Evolutionary conservation across 2,797 vertebrate genomes (phyloP).

Genomic region (Myiothlypis chrysogaster): DNA sequence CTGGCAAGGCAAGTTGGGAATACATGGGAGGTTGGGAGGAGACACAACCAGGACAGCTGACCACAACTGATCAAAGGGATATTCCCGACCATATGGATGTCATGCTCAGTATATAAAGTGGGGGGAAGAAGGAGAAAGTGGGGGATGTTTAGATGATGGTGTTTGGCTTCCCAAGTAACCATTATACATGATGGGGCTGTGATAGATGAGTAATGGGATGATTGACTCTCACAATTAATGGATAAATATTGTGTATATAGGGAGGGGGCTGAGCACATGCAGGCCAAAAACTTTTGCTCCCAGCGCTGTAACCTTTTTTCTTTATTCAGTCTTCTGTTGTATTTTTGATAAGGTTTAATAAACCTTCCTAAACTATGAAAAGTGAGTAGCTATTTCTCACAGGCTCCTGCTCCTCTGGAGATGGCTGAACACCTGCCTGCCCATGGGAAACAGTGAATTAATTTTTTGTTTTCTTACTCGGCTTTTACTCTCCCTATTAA

Average conservation of each 20-base stretch:
- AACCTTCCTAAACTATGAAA: too few species aligned
- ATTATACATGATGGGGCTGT: rapidly evolving
- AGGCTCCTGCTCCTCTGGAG: background rate
- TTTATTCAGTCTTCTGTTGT: too few species aligned
- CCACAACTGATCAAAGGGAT: background rate
- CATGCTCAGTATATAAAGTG: background rate
- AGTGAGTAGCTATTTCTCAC: too few species aligned
- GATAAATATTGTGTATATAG: too few species aligned
- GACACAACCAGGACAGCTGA: background rate
- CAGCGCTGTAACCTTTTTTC: too few species aligned
- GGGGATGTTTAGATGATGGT: background rate
- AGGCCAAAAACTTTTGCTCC: too few species aligned
- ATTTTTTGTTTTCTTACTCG: background rate
- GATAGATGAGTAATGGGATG: too few species aligned
- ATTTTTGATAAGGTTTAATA: too few species aligned
- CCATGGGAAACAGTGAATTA: background rate
- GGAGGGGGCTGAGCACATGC: too few species aligned
- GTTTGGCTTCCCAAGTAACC: background rate
- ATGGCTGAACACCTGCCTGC: background rate
- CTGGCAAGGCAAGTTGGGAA: background rate
- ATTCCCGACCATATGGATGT: background rate
- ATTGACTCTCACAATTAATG: too few species aligned
- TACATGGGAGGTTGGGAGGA: background rate
- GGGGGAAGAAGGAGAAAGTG: background rate
- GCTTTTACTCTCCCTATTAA: background rate